phyloP scores from a whole-genome alignment of 2,888 invertebrate genomes.

The Augochlorella aurata region DNA sequence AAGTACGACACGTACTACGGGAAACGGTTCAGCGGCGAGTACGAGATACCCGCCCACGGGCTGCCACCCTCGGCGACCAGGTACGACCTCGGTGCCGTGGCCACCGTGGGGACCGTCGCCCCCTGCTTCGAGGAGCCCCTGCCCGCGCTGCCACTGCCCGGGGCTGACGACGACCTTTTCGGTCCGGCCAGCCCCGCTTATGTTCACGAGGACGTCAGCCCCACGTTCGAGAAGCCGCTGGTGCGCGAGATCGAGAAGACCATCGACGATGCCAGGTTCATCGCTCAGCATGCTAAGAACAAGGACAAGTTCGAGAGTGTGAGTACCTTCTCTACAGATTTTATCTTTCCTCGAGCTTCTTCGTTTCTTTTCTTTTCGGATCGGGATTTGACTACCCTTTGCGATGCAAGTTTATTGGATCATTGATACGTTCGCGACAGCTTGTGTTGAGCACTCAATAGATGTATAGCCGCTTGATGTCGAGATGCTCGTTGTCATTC shows the following conservation, averaged over 20 bases:
- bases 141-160: conserved; percentile 88
- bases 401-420: too few species aligned
- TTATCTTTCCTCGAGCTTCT: too few species aligned
- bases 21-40: conserved; percentile 87
- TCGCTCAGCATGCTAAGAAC: conserved; percentile 97
- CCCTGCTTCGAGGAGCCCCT: conserved; percentile 85
- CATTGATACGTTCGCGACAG: too few species aligned
- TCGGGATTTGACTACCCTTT: too few species aligned
- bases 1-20: conserved; percentile 86
- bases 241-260: conserved; percentile 95
- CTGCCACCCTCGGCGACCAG: conserved; percentile 63
- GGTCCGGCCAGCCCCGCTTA: conserved; percentile 87
- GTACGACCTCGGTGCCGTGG: conserved; percentile 82
- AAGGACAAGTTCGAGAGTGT: conserved; percentile 97
- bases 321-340: conserved; percentile 82
- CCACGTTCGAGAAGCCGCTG: conserved; percentile 91
- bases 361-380: too few species aligned
- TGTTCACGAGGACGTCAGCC: conserved; percentile 86
- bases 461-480: too few species aligned
- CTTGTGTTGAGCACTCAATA: too few species aligned
- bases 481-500: too few species aligned
- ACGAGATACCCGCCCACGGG: conserved; percentile 85
- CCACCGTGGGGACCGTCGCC: conserved; percentile 83
- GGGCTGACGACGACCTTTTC: conserved; percentile 92
- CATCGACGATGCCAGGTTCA: conserved; percentile 95